Base-by-base conservation (phyloP, 1,140 invertebrate genomes). In the Drosophila pandora region DNA sequence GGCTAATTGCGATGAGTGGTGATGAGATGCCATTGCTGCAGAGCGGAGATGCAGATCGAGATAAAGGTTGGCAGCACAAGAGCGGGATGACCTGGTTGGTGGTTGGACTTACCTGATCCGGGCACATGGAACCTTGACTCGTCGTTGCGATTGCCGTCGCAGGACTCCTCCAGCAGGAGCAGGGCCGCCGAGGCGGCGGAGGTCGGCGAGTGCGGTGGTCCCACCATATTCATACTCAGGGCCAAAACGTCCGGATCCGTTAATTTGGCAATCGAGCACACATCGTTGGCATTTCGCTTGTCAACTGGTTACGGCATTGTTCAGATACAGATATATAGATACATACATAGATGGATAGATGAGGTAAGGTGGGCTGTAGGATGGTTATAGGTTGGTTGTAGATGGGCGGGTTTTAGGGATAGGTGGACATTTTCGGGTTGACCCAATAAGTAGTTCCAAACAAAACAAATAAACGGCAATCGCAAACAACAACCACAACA, bases 241-340 rank as follows among this genome's bases (percentile, higher is more conserved):
- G 25, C 65, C 65, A 23, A 43, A 37, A 37, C 12, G 28, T 75
- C 61, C 72, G 79, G 56, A 47, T 85, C 74, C 75, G 83, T 82
- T 87, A 90, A 79, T 77, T 85, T 82, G 49, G 54, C 78, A 80
- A 79, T 59, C 47, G 70, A 71, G 71, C 76, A 84, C 67, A 90
- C 79, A 89, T 90, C 76, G 64, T 90, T 90, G 54, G 89, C 89
- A 75, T 90, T 90, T 77, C 83, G 73, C 71, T 89, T 90, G 78
- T 90, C 89, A 55, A 90, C 89, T 90, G 61, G 60, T 47, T 85
- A 49, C 59, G 47, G 57, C 47, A 47, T 70, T 73, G 54, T 80
- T 60, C 61, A 39, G 43, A 53, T 79, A 56, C 49, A 71, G 59
- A 63, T 67, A 60, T 50, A 60, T 50, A 63, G 41, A 49, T n/a